These are phyloP conservation scores for Cherax destructor DNA, from an alignment of 1,140 invertebrate genomes.

Conservation along the genomic window DNA sequence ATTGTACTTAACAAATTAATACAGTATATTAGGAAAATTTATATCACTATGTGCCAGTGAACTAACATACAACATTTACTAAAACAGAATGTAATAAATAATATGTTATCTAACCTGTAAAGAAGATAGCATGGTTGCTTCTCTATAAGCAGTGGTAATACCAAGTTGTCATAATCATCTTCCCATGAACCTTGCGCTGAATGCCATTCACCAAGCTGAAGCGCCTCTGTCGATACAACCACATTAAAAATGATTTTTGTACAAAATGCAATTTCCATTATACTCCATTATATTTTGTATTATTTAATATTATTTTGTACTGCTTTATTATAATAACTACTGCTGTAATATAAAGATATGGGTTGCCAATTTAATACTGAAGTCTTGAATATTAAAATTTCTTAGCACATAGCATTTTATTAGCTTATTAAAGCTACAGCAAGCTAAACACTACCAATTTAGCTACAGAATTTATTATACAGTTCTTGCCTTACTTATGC, in stretches of 20 bases:
- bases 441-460: too few relatives aligned
- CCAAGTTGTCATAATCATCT: slow-evolving; percentile 89
- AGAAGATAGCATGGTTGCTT: slow-evolving; percentile 95
- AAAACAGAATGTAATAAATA: too few relatives aligned
- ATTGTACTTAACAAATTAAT: too few relatives aligned
- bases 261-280: background rate
- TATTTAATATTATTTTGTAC: background rate
- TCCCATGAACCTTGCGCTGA: slow-evolving; percentile 87
- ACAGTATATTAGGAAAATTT: too few relatives aligned
- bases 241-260: background rate
- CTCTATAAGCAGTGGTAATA: slow-evolving; percentile 86
- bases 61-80: too few relatives aligned
- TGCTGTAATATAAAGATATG: too few relatives aligned
- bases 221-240: slow-evolving; percentile 80
- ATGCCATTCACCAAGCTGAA: slow-evolving; percentile 82
- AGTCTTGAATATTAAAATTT: too few relatives aligned
- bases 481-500: background rate
- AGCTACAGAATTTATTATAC: background rate
- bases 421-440: too few relatives aligned
- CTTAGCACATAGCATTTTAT: too few relatives aligned
- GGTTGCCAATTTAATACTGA: too few relatives aligned
- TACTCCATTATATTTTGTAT: background rate
- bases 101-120: slow-evolving; percentile 80
- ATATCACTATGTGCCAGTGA: too few relatives aligned
- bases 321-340: too few relatives aligned